Conservation (phyloP, 2,113 vertebrate species). For the Reinhardtius hippoglossoides region DNA sequence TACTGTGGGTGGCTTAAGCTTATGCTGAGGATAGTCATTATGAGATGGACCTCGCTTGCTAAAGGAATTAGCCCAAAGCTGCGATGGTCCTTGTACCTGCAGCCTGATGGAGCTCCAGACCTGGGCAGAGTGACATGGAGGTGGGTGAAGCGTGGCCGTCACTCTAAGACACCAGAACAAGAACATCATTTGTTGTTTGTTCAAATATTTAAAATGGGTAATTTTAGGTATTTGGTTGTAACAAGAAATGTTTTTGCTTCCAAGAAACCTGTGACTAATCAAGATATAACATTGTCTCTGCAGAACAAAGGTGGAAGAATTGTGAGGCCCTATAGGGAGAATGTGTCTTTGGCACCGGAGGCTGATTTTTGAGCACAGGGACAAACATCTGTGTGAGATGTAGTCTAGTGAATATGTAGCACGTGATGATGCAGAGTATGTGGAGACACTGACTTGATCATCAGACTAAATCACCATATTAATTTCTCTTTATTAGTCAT, state of each 20-base stretch:
- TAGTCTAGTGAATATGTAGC: background rate
- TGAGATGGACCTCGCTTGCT: conserved; percentile 56
- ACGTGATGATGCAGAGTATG: conserved; percentile 1
- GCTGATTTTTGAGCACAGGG: background rate
- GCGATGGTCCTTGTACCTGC: conserved; percentile 14
- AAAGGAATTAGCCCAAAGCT: conserved; percentile 74
- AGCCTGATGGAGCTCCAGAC: conserved; percentile 51
- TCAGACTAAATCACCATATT: background rate
- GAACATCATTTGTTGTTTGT: no score
- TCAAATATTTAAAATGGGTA: no score
- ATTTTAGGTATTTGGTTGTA: no score
- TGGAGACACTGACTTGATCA: background rate
- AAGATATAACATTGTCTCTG: background rate
- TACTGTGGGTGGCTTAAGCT: conserved; percentile 56
- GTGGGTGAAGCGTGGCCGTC: background rate
- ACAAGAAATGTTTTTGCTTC: no score
- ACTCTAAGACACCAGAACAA: no score
- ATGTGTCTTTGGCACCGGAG: background rate
- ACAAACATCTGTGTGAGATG: background rate
- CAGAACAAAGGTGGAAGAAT: background rate
- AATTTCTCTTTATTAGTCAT: background rate
- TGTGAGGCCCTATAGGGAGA: background rate
- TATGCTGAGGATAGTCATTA: conserved; percentile 57
- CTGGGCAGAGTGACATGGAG: conserved; percentile 9
- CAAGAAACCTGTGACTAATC: background rate